phyloP scores from a whole-genome alignment of 2,797 vertebrate genomes.

The Gorsachius magnificus region DNA sequence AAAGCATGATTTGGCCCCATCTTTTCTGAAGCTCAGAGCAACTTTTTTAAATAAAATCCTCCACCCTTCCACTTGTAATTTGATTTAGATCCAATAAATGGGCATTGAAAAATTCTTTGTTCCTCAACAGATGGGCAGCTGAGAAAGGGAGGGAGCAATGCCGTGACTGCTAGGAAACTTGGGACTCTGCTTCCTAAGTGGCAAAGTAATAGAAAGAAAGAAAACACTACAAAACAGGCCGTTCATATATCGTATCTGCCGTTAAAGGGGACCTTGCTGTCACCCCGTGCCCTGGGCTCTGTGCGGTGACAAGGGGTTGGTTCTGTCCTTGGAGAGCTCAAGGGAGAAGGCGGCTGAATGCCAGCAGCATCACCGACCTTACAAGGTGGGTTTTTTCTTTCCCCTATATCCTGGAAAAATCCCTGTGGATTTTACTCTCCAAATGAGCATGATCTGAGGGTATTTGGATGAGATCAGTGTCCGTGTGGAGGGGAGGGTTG shows the following conservation, averaged over 20 bases:
- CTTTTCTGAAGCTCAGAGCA: neutral
- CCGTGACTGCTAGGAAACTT: neutral
- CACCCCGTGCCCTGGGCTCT: neutral
- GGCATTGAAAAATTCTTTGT: neutral
- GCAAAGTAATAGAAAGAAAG: neutral
- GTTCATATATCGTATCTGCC: neutral
- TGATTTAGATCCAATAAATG: neutral
- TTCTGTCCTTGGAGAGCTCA: neutral
- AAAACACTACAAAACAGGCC: neutral
- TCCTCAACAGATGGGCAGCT: neutral
- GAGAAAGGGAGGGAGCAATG: neutral
- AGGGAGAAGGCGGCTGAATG: neutral
- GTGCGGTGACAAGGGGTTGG: accelerated
- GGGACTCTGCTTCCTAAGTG: neutral
- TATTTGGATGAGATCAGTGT: neutral
- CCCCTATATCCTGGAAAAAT: neutral
- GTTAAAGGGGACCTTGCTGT: neutral
- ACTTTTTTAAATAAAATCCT: neutral
- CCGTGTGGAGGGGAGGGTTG: neutral
- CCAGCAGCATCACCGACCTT: neutral
- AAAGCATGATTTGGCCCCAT: neutral
- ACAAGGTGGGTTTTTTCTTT: neutral
- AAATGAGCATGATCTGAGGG: neutral
- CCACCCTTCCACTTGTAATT: neutral
- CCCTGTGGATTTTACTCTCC: neutral